Base-by-base conservation (phyloP, 2,113 vertebrate genomes). In the Ammospiza caudacuta region DNA sequence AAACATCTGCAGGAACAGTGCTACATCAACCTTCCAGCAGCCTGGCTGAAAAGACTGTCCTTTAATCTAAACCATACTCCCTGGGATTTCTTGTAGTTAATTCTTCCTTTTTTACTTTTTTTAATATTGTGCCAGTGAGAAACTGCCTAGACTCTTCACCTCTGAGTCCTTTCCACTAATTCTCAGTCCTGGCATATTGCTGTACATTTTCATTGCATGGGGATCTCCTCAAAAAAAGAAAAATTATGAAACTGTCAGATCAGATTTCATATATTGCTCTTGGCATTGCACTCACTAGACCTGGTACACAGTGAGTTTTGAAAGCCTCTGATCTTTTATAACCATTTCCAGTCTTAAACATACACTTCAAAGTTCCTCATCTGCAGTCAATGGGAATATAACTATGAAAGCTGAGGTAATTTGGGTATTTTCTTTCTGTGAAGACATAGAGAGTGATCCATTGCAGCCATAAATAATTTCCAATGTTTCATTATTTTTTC, bases 311-410 rank as follows among this genome's bases (percentile, higher is more conserved):
- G 75, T 68, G 83, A 72, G 43, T 93, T 96, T 96, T 75, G 76
- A 92, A 95, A 95, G 68, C 72, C 83, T 96, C 85, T 94, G 83
- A 93, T 86, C 83, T 92, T 96, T 94, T 83, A 72, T 93, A 96
- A 94, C 61, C 15, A 61, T 94, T 94, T 94, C 79, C 90, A 96
- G 69, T 46, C 79, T 91, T 86, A 49, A 11, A 77, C 51, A 80
- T 69, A 59, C 28, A 75, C 86, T 83, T 90, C 66, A 59, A 95
- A 90, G 70, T 88, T 91, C 68, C 43, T 95, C 76, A 47, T 94
- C 63, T 95, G 57, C 61, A 83, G 57, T 86, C 33, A 18, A 29
- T 70, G 46, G 79, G 57, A 95, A 81, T 70, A 31, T 41, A 51
- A 57, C 61, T 86, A 61, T 90, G 87, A 92, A 90, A 92, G 61